Percentiles rank a stretch among this genome's conserved stretches.
Evolutionary conservation across 30 jellyfish, hydroid and myxozoan genomes (phyloP).

Genomic region (Aurelia sp.): DNA sequence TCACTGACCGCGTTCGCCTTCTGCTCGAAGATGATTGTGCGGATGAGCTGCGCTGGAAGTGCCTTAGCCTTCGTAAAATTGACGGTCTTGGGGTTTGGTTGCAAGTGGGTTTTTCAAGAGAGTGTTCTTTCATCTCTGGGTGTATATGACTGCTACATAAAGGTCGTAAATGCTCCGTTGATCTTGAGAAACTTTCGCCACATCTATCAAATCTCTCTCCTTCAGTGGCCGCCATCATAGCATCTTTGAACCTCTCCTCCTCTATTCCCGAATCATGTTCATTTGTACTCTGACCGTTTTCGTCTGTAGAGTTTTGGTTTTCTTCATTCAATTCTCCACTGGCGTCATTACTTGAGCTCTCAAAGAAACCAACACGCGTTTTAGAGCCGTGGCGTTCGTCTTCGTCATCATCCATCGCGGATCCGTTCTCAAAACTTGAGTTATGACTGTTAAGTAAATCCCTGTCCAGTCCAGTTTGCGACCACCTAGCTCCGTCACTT

Average conservation of each 20-base stretch:
- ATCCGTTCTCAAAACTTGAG: too few relatives aligned
- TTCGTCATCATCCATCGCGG: neutral
- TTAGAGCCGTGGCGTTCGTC: neutral
- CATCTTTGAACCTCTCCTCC: constrained; percentile 19
- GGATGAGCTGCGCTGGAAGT: too few relatives aligned
- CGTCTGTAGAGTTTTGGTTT: neutral
- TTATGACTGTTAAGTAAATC: too few relatives aligned
- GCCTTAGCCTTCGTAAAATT: too few relatives aligned
- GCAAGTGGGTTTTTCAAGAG: too few relatives aligned
- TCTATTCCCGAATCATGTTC: constrained; percentile 12
- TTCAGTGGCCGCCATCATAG: neutral
- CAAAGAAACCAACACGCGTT: constrained; percentile 1
- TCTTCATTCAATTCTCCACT: neutral
- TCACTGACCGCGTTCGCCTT: constrained; percentile 26
- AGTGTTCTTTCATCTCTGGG: too few relatives aligned
- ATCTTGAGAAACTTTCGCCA: neutral
- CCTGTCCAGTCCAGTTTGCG: too few relatives aligned
- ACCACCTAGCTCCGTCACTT: too few relatives aligned
- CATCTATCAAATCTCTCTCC: neutral
- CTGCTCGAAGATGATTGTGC: neutral
- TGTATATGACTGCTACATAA: too few relatives aligned
- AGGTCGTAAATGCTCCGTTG: too few relatives aligned
- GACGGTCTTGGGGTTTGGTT: too few relatives aligned
- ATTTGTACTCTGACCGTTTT: neutral
- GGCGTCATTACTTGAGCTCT: neutral